Evolutionary conservation across 2,888 invertebrate species (phyloP), one percentile per base, ranked within the genome.

Genomic region (Erebia epiphron): DNA sequence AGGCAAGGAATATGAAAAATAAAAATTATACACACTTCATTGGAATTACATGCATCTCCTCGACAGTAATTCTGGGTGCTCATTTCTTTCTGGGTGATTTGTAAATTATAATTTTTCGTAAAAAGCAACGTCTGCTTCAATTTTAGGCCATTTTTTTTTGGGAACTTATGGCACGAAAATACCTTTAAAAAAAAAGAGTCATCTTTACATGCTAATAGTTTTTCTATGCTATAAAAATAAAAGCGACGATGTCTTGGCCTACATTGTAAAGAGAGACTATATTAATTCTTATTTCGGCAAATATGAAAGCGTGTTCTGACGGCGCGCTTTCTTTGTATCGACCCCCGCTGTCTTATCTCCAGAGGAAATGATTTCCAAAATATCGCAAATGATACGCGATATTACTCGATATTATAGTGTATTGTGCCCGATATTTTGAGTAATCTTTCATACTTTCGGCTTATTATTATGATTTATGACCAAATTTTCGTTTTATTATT

Each of bases 231-330:
- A n/a, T n/a, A n/a, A n/a, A n/a, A n/a, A n/a, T n/a, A n/a, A n/a
- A n/a, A n/a, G n/a, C 10, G 1, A 14, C 67, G 0, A 50, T 1
- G 52, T 61, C 67, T 52, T 41, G 7, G 63, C 49, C 46, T 72
- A 66, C 18, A 70, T 69, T 71, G 65, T 74, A 67, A 67, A 67
- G 71, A 56, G 67, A 61, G 68, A 71, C 69, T 74, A 73, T 73
- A 75, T 75, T 76, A 75, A 76, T 76, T 72, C 71, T 68, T 68
- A 75, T 75, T 72, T 75, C 72, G 71, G 68, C 68, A 70, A 72
- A 71, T 69, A 71, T 69, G 52, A 71, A 60, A 73, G 68, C 69
- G 67, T 14, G 60, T 43, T 57, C 67, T 69, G 76, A 75, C 75
- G 21, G 26, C 16, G 74, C 76, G 62, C 50, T 72, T 74, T 74